Conservation (phyloP, 2,888 invertebrate genomes). For the Lordiphosa andalusiaca region DNA sequence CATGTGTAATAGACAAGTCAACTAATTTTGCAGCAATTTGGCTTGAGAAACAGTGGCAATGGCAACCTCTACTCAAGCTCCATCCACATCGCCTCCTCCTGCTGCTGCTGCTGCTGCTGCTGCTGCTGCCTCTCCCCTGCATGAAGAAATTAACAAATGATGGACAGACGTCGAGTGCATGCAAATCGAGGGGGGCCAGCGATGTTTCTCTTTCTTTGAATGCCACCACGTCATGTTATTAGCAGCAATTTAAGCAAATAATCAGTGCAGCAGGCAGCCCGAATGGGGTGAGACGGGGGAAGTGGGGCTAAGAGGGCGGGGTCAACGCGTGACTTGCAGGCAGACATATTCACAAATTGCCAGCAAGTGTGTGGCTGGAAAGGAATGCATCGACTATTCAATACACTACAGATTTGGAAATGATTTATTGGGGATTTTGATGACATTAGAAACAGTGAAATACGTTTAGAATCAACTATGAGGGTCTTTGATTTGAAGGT, state of each 20-base stretch:
- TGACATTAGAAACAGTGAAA: too few species aligned
- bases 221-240: slow-evolving; percentile 79
- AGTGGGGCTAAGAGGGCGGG: slow-evolving; percentile 13
- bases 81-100: slow-evolving; percentile 5
- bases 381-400: not conserved
- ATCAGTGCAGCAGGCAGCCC: slow-evolving; percentile 69
- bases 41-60: slow-evolving; percentile 72
- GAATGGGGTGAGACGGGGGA: slow-evolving; percentile 19
- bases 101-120: not conserved
- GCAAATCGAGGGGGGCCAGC: slow-evolving; percentile 51
- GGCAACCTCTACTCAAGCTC: slow-evolving; percentile 13
- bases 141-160: slow-evolving; percentile 77
- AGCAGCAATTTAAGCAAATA: slow-evolving; percentile 80
- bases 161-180: slow-evolving; percentile 69
- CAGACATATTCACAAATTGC: slow-evolving; percentile 57
- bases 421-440: too few species aligned
- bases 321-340: slow-evolving; percentile 65
- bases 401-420: not conserved
- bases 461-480: too few species aligned
- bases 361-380: slow-evolving; percentile 28
- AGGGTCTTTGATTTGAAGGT: too few species aligned
- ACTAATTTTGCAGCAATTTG: slow-evolving; percentile 70
- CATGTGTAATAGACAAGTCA: slow-evolving; percentile 72
- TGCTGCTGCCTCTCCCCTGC: slow-evolving; percentile 30
- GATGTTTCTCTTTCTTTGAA: slow-evolving; percentile 37